Percentiles rank a stretch among this genome's conserved stretches.
Conservation (phyloP, 2,797 vertebrate genomes). For the Columba guinea region DNA sequence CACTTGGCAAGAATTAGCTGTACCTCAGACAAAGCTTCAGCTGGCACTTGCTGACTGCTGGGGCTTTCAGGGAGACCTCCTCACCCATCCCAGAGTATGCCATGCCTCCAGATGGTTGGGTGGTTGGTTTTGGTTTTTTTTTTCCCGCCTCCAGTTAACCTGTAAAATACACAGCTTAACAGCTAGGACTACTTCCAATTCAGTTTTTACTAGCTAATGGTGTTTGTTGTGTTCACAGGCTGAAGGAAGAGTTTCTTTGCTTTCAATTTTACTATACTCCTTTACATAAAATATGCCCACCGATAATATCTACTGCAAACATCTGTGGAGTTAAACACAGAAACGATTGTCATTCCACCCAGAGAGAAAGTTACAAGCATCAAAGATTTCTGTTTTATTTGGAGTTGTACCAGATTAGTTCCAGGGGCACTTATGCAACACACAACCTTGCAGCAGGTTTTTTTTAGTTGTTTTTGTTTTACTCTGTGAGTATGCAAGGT, state of each 20-base stretch:
- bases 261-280: not conserved
- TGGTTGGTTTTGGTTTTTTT: too few relatives aligned
- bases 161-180: not conserved
- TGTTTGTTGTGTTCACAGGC: not conserved
- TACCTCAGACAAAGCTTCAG: not conserved
- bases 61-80: not conserved
- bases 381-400: conserved; percentile 41
- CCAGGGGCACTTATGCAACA: conserved; percentile 38
- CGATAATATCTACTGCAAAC: conserved; percentile 20
- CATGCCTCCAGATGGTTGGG: rapidly evolving
- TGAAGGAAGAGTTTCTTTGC: not conserved
- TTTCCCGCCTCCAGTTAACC: not conserved
- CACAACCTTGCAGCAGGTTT: not conserved
- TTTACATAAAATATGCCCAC: not conserved
- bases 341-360: conserved; percentile 18
- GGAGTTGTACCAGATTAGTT: conserved; percentile 32
- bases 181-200: not conserved
- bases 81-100: not conserved
- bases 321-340: not conserved
- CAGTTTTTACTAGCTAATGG: not conserved
- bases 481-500: not conserved
- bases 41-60: not conserved
- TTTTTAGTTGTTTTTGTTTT: not conserved
- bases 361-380: not conserved
- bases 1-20: not conserved